Percentiles rank a stretch among this genome's conserved stretches.
phyloP scores from a whole-genome alignment of 2,888 invertebrate species.

The Cephus pygmeus region DNA sequence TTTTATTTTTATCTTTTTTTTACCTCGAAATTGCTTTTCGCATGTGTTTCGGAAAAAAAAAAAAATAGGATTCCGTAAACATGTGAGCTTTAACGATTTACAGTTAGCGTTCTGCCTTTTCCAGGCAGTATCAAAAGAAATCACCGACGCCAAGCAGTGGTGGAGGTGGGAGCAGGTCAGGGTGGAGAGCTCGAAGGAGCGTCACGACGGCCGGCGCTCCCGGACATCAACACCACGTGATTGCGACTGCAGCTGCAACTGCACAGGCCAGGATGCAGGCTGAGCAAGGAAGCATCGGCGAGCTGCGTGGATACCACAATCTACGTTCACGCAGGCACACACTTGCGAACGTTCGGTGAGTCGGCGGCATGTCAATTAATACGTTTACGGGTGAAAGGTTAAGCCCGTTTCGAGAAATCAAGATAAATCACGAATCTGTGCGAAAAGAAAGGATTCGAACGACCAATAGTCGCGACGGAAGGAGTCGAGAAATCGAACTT shows the following conservation, averaged over 20 bases:
- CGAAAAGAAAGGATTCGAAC: too few species aligned
- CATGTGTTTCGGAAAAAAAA: neutral
- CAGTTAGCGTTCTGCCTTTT: conserved; percentile 19
- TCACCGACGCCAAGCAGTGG: conserved; percentile 61
- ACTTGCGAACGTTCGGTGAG: conserved; percentile 93
- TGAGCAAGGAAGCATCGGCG: conserved; percentile 91
- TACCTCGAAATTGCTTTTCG: neutral
- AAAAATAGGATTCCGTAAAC: neutral
- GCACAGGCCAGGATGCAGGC: conserved; percentile 84
- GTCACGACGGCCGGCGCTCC: conserved; percentile 61
- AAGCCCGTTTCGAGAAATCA: neutral
- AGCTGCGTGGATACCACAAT: conserved; percentile 90
- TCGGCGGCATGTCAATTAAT: conserved; percentile 37
- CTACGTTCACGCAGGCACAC: conserved; percentile 89
- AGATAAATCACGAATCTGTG: neutral
- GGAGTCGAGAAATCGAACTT: neutral
- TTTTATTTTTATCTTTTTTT: neutral
- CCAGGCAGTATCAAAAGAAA: conserved; percentile 63
- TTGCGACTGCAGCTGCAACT: conserved; percentile 61
- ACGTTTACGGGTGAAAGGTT: neutral
- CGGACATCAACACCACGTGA: conserved; percentile 62
- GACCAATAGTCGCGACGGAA: neutral
- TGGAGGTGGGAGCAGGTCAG: conserved; percentile 53
- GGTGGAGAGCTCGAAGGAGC: conserved; percentile 63
- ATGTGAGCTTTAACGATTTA: neutral